Percentiles rank a stretch among this genome's conserved stretches.
Conservation (phyloP, 2,113 vertebrate species). For the Nipponia nippon region DNA sequence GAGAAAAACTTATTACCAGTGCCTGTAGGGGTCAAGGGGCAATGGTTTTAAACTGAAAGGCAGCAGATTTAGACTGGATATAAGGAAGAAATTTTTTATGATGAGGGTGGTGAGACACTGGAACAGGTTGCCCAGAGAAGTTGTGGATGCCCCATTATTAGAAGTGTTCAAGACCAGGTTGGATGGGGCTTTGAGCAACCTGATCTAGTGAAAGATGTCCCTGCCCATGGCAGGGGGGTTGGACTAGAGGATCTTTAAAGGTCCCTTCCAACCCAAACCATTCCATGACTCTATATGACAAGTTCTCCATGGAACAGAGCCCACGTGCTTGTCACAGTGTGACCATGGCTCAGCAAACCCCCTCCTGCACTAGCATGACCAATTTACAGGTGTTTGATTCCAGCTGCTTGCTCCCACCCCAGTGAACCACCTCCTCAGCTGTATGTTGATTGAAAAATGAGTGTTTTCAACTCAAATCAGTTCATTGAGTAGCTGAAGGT, state of each 20-base stretch:
- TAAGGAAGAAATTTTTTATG: not conserved
- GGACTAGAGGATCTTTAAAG: not conserved
- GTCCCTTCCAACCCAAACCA: not conserved
- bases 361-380: not conserved
- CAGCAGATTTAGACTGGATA: not conserved
- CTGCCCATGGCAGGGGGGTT: not conserved
- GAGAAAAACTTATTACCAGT: not conserved
- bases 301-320: not conserved
- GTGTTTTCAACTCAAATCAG: not conserved
- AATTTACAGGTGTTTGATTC: accelerated
- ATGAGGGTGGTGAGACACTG: not conserved
- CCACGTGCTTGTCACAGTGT: too few relatives aligned
- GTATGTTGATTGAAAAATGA: not conserved
- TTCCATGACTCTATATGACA: not conserved
- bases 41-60: not conserved
- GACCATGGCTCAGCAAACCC: accelerated
- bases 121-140: not conserved
- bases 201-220: not conserved
- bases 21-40: not conserved
- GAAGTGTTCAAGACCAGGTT: not conserved
- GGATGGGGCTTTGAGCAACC: not conserved
- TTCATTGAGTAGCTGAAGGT: not conserved
- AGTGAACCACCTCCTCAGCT: not conserved
- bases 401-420: not conserved
- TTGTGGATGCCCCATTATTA: not conserved